phyloP scores from a whole-genome alignment of 2,888 invertebrate genomes.

The Ypsolopha sequella region DNA sequence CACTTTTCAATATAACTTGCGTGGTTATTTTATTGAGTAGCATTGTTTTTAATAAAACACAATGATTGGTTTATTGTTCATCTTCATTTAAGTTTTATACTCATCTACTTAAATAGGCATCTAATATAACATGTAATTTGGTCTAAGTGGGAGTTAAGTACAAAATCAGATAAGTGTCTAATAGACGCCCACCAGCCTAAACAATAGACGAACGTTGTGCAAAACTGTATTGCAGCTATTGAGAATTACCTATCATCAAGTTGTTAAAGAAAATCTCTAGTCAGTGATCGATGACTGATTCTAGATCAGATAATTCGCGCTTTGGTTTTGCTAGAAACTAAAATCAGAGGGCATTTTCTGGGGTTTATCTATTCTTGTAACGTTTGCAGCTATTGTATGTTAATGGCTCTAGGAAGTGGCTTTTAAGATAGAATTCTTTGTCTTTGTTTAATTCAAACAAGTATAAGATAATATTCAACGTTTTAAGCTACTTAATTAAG shows the following conservation, averaged over 20 bases:
- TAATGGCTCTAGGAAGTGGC: slow-evolving; percentile 1
- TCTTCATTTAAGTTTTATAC: background rate
- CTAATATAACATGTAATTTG: background rate
- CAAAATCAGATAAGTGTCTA: slow-evolving; percentile 20
- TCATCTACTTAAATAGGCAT: background rate
- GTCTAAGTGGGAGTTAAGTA: slow-evolving; percentile 5
- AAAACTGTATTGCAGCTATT: slow-evolving; percentile 12
- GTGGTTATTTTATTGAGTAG: slow-evolving; percentile 22
- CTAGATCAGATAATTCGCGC: background rate
- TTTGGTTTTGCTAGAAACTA: background rate
- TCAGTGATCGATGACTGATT: slow-evolving; percentile 1
- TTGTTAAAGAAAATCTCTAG: background rate
- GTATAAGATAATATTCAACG: background rate
- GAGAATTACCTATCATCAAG: slow-evolving; percentile 4
- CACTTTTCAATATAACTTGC: no score
- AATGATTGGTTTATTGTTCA: slow-evolving; percentile 30
- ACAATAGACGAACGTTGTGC: slow-evolving; percentile 26
- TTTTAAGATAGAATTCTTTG: slow-evolving; percentile 10
- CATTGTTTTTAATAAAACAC: slow-evolving; percentile 28
- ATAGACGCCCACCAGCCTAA: slow-evolving; percentile 28
- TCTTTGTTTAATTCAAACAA: background rate
- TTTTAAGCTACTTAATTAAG: background rate
- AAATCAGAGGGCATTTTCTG: background rate
- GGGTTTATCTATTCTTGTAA: background rate
- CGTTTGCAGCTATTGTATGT: slow-evolving; percentile 3